Percentiles rank a stretch among this genome's conserved stretches.
Conservation (phyloP, 2,113 vertebrate species). For the Limnothrissa miodon region DNA sequence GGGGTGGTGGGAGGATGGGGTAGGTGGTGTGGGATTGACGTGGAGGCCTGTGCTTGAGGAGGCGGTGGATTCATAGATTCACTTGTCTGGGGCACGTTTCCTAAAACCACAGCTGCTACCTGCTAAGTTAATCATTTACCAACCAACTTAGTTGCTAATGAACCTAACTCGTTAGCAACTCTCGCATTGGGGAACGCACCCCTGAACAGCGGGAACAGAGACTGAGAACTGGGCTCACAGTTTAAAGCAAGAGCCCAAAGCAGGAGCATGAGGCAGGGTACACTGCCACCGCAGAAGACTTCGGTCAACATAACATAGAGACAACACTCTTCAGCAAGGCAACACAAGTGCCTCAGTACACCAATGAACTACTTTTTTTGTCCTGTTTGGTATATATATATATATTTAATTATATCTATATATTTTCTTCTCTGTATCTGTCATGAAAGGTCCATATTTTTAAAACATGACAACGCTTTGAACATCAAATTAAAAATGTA, state of each 20-base stretch:
- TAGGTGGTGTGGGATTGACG: neutral
- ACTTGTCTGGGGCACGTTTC: too few relatives aligned
- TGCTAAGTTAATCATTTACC: too few relatives aligned
- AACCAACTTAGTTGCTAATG: too few relatives aligned
- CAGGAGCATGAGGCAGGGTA: constrained; percentile 31
- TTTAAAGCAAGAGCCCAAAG: constrained; percentile 20
- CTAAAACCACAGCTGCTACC: too few relatives aligned
- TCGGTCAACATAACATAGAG: constrained; percentile 30
- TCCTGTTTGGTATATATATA: constrained; percentile 12
- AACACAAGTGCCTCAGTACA: constrained; percentile 30
- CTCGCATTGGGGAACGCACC: too few relatives aligned
- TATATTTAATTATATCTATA: neutral
- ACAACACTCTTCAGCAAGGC: constrained; percentile 39
- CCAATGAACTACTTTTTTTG: constrained; percentile 35
- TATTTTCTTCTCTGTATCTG: constrained; percentile 37
- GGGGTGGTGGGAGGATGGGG: neutral
- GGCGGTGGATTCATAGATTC: neutral
- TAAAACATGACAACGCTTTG: constrained; percentile 65
- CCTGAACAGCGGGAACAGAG: constrained; percentile 13
- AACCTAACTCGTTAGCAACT: too few relatives aligned
- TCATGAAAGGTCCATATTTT: constrained; percentile 56
- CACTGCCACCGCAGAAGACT: constrained; percentile 37
- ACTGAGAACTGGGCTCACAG: constrained; percentile 3
- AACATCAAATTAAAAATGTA: constrained; percentile 71
- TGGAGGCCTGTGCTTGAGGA: constrained; percentile 6